Evolutionary conservation across 1,140 invertebrate species (phyloP).

Genomic region (Sycophaga agraensis): DNA sequence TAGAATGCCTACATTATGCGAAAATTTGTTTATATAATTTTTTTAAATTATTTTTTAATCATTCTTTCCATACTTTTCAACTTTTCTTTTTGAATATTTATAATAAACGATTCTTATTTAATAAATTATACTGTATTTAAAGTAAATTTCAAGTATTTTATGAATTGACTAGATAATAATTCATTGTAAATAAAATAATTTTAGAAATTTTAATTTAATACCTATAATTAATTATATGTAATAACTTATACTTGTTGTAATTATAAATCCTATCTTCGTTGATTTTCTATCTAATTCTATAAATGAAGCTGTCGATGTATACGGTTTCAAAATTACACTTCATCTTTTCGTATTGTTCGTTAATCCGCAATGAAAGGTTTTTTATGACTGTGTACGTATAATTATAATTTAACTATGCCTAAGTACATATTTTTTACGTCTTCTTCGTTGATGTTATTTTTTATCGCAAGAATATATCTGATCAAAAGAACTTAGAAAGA

Average conservation of each 20-base stretch:
- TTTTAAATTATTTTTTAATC: too few species aligned
- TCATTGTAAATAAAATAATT: background rate
- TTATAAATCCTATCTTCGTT: slow-evolving; percentile 10
- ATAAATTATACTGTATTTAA: background rate
- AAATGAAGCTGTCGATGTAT: too few species aligned
- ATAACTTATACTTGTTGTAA: slow-evolving; percentile 5
- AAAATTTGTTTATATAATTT: too few species aligned
- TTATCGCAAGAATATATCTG: background rate
- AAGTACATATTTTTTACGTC: background rate
- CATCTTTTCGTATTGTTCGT: background rate
- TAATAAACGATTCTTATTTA: background rate
- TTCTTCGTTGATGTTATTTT: slow-evolving; percentile 10
- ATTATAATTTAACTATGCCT: background rate
- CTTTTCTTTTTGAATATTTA: background rate
- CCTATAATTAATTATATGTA: background rate
- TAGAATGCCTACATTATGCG: too few species aligned
- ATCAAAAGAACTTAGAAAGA: background rate
- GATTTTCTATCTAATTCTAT: background rate
- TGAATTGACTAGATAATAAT: background rate
- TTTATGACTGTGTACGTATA: too few species aligned
- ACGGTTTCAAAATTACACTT: too few species aligned
- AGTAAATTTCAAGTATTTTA: background rate
- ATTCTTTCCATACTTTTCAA: too few species aligned
- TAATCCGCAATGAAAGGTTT: slow-evolving; percentile 17
- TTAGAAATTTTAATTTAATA: background rate